Evolutionary conservation across 2,113 vertebrate genomes (phyloP), one percentile per base, ranked within the genome.

Genomic region (Pelmatolapia mariae): DNA sequence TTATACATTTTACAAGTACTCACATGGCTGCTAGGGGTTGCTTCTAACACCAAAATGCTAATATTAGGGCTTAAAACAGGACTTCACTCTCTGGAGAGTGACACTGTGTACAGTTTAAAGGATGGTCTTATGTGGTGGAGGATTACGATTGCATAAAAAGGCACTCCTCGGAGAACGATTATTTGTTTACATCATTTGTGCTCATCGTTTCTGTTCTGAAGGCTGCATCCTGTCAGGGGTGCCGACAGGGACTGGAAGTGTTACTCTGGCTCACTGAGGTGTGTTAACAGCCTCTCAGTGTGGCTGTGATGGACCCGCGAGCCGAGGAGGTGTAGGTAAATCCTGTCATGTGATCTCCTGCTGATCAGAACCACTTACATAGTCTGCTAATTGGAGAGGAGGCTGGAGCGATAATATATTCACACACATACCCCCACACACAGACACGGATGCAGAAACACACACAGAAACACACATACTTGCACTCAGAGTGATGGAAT

Each of bases 371-470:
- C 33, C 87, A 92, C 61, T 88, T 80, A 80, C 80, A 86, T 73
- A 81, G 71, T 59, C 80, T 50, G 40, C 26, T 90, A 89, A 91
- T 89, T 93, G 89, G 63, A 88, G 86, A 86, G 85, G 92, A 87
- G 68, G 89, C 84, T 83, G 68, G 38, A 84, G 63, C 2, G 19
- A 53, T 91, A 84, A 89, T 81, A 5, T 68, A 93, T 85, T 71
- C 90, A 76, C 4, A 88, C 80, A 87, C 85, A 86, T 83, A 80
- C 81, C 73, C 43, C 18, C 89, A 68, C 87, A 15, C 56, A 36
- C 71, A 78, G 11, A 68, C 36, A 68, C 4, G 5, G 4, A 4
- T 13, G 4, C 33, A 68, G 71, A 50, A 50, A 5, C 59, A 1
- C 57, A 63, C 59, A 4, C 59, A 36, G 59, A 36, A 63, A 76